Evolutionary conservation across 2,113 vertebrate species (phyloP).

Genomic region (Otus sunia): DNA sequence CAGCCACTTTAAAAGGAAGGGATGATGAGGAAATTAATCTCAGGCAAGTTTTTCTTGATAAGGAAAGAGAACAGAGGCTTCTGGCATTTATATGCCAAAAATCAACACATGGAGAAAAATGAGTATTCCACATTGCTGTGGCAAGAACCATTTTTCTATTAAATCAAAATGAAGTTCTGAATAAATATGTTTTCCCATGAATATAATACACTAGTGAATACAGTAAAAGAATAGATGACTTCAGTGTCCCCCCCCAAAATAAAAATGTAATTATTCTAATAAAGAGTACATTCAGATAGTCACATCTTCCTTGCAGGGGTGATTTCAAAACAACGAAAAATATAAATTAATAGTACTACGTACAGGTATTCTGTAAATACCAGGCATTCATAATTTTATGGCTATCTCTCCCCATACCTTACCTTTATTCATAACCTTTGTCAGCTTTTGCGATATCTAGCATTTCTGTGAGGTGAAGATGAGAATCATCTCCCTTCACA

Average conservation of each 20-base stretch:
- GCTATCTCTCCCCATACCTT: background rate
- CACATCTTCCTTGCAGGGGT: background rate
- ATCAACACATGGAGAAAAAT: constrained; percentile 63
- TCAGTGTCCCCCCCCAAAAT: background rate
- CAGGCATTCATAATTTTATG: background rate
- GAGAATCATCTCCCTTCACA: constrained; percentile 22
- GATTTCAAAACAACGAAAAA: background rate
- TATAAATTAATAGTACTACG: background rate
- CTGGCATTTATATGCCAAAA: constrained; percentile 55
- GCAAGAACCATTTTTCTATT: constrained; percentile 68
- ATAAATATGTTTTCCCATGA: constrained; percentile 64
- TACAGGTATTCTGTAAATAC: background rate
- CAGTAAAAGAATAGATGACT: constrained; percentile 15
- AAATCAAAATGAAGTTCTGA: constrained; percentile 66
- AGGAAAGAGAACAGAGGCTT: constrained; percentile 52
- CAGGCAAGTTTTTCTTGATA: constrained; percentile 50
- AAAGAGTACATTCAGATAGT: constrained; percentile 7
- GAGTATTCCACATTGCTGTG: constrained; percentile 45
- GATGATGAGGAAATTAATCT: constrained; percentile 67
- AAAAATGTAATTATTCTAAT: constrained; percentile 55
- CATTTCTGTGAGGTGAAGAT: background rate
- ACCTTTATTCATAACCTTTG: constrained; percentile 16
- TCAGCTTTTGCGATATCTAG: background rate
- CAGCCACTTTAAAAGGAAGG: constrained; percentile 68
- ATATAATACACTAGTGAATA: constrained; percentile 15